These are phyloP conservation scores for Paedocypris sp. DNA, from an alignment of 2,113 vertebrate species.

Conservation along the genomic window DNA sequence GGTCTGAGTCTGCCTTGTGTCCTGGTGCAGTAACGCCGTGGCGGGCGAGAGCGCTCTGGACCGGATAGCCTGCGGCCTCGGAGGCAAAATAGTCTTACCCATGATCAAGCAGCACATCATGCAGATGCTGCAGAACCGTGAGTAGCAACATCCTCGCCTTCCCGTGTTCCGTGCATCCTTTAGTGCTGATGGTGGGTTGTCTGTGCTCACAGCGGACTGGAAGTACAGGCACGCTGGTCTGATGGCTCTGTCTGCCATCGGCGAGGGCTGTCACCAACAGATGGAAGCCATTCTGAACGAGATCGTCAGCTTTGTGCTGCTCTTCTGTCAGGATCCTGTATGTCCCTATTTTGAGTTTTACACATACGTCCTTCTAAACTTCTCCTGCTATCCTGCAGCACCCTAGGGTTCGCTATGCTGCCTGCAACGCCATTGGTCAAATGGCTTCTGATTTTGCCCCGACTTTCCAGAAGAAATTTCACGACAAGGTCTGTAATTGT, in stretches of 20 bases:
- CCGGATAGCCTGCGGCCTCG: constrained; percentile 91
- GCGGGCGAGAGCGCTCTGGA: constrained; percentile 94
- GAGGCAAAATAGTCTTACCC: constrained; percentile 90
- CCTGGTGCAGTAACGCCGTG: constrained; percentile 84
- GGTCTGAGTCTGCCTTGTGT: too few species aligned
- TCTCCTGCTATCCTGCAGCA: too few species aligned
- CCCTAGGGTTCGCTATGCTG: constrained; percentile 87
- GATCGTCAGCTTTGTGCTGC: constrained; percentile 88
- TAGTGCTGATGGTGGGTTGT: not conserved
- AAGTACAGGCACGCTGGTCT: constrained; percentile 91
- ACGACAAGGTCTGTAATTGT: constrained; percentile 71
- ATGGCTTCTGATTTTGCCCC: constrained; percentile 98
- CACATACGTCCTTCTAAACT: not conserved
- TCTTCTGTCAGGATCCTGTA: constrained; percentile 91
- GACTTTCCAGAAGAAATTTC: constrained; percentile 97
- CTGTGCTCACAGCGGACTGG: constrained; percentile 77
- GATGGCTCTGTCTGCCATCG: constrained; percentile 95
- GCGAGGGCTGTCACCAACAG: constrained; percentile 96
- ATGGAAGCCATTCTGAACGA: constrained; percentile 97
- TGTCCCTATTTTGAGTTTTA: not conserved
- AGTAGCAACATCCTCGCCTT: too few species aligned
- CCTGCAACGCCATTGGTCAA: constrained; percentile 94
- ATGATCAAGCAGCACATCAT: constrained; percentile 98
- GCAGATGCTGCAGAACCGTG: constrained; percentile 96
- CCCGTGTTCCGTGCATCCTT: too few species aligned